These are phyloP conservation scores for Archips xylosteana DNA, from an alignment of 2,888 invertebrate genomes.

Conservation along the genomic window DNA sequence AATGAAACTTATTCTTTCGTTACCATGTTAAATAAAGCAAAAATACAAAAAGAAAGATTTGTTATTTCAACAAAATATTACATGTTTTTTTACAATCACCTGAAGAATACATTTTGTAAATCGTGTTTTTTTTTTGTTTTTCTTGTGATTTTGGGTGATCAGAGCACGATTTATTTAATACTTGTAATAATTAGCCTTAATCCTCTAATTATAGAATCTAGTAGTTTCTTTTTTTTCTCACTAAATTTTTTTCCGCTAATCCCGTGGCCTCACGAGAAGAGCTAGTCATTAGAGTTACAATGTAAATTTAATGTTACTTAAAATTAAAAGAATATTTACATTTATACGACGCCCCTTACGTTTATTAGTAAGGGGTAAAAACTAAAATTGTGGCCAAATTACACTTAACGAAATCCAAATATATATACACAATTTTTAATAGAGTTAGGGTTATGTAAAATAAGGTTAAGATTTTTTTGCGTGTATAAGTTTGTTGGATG, in stretches of 20 bases:
- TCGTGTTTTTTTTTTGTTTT: not conserved
- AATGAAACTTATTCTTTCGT: not conserved
- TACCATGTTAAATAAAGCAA: not conserved
- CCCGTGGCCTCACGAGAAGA: conserved; percentile 82
- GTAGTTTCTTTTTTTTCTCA: conserved; percentile 27
- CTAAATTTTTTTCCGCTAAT: conserved; percentile 45
- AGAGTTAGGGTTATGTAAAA: conserved; percentile 68
- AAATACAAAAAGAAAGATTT: not conserved
- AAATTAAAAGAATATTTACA: conserved; percentile 77
- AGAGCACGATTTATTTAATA: conserved; percentile 24
- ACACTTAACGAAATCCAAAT: conserved; percentile 83
- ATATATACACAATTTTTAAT: conserved; percentile 82
- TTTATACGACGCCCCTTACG: conserved; percentile 70
- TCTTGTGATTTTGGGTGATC: not conserved
- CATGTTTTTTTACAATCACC: not conserved
- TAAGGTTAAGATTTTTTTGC: conserved; percentile 46
- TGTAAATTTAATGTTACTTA: conserved; percentile 80
- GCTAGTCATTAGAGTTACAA: conserved; percentile 84
- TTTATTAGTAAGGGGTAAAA: conserved; percentile 76
- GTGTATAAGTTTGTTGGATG: conserved; percentile 27
- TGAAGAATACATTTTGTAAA: not conserved
- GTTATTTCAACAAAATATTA: too few relatives aligned
- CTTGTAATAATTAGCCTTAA: conserved; percentile 34
- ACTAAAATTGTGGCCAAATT: conserved; percentile 86
- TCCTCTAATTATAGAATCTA: conserved; percentile 39